A percentile compares a stretch with the other conserved stretches of the same genome.
These are phyloP conservation scores for Amazona vittata DNA, from an alignment of 2,113 vertebrate genomes.

Conservation along the genomic window DNA sequence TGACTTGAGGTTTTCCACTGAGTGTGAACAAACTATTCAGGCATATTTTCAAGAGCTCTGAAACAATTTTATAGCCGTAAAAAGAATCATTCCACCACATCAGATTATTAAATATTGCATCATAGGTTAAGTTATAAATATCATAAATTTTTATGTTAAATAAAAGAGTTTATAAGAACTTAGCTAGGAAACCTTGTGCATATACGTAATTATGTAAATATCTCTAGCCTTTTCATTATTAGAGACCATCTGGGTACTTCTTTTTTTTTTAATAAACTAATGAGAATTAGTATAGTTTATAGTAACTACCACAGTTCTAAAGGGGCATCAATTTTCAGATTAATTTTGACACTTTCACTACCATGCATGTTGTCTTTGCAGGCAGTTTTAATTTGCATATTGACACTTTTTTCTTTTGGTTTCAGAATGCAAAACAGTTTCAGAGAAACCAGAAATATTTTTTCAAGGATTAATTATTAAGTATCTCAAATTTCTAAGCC, in stretches of 20 bases:
- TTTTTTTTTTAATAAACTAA: not conserved
- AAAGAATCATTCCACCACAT: not conserved
- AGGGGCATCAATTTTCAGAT: not conserved
- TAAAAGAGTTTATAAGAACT: not conserved
- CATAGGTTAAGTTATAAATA: not conserved
- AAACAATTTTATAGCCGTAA: not conserved
- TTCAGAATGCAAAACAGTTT: not conserved
- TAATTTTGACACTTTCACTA: not conserved
- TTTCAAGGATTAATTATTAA: not conserved
- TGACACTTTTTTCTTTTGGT: not conserved
- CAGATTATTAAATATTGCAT: not conserved
- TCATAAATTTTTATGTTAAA: not conserved
- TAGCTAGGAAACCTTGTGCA: not conserved
- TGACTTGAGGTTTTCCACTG: not conserved
- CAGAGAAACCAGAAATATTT: not conserved
- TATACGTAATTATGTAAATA: not conserved
- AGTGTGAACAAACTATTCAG: not conserved
- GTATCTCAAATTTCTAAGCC: not conserved
- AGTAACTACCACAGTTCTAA: not conserved
- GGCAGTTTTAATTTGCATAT: not conserved
- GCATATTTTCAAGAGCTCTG: not conserved
- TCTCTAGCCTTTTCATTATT: not conserved
- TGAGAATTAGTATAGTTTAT: not conserved
- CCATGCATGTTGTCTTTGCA: not conserved
- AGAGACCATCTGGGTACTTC: not conserved